Evolutionary conservation across 2,888 invertebrate species (phyloP).

Genomic region (Heliconius ethilla): DNA sequence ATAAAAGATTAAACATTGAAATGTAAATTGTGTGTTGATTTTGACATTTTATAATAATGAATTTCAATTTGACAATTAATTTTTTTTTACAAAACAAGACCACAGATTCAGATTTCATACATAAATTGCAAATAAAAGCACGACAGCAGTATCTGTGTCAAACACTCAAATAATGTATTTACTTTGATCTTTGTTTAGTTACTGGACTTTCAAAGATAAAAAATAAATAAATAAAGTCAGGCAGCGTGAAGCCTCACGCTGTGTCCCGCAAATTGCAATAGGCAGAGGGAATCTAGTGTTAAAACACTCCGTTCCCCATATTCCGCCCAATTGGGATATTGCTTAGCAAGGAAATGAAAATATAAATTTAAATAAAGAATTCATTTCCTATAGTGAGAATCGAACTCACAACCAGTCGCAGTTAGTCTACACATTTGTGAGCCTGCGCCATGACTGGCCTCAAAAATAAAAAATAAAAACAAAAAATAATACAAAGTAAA

Average conservation of each 20-base stretch:
- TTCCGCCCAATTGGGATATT: no score
- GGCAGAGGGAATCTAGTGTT: no score
- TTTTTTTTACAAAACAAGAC: not conserved
- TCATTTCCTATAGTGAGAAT: no score
- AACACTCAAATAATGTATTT: not conserved
- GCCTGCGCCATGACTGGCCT: no score
- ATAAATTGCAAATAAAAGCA: not conserved
- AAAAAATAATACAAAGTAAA: not conserved
- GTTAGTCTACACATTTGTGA: no score
- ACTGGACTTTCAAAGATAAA: not conserved
- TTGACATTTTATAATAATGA: not conserved
- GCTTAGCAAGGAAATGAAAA: no score
- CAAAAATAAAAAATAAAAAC: not conserved
- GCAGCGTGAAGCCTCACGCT: no score
- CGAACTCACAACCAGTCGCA: no score
- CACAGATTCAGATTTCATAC: not conserved
- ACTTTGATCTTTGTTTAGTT: not conserved
- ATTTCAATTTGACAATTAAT: not conserved
- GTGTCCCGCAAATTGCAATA: no score
- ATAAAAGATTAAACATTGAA: slow-evolving; percentile 4
- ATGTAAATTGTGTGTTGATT: not conserved
- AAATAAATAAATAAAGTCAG: no score
- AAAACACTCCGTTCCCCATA: no score
- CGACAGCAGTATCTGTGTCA: not conserved
- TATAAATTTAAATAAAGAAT: no score